phyloP scores from a whole-genome alignment of 2,113 vertebrate species.

The Probosciger aterrimus region DNA sequence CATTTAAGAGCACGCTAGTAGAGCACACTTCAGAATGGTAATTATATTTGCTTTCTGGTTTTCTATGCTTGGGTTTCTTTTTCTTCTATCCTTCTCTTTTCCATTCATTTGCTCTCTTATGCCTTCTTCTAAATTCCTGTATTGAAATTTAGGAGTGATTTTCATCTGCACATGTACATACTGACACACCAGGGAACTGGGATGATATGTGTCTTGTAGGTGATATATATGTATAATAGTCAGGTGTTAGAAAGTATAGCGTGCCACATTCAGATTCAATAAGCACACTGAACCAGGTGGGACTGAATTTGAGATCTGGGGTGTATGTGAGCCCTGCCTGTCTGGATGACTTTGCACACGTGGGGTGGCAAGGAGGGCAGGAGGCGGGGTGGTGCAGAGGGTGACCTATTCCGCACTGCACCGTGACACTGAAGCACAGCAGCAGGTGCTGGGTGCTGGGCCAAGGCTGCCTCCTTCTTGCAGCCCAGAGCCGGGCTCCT shows the following conservation, averaged over 20 bases:
- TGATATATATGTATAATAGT: background rate
- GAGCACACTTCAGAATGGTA: background rate
- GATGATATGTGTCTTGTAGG: background rate
- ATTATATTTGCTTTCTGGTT: background rate
- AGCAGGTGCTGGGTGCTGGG: constrained; percentile 32
- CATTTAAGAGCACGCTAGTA: background rate
- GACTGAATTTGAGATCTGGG: background rate
- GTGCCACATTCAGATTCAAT: fast-evolving
- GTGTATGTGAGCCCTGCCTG: background rate
- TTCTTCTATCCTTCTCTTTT: background rate
- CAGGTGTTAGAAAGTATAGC: background rate
- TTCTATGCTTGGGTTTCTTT: background rate
- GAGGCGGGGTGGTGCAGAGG: background rate
- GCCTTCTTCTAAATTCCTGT: background rate
- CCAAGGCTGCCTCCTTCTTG: background rate
- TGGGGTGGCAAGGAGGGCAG: background rate
- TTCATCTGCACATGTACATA: fast-evolving
- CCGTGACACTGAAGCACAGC: constrained; percentile 56
- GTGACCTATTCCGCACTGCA: constrained; percentile 16
- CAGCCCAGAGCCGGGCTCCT: background rate
- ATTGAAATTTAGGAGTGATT: background rate
- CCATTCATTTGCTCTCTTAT: background rate
- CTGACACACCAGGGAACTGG: background rate
- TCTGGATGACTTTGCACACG: background rate
- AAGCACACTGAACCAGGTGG: fast-evolving